phyloP scores from a whole-genome alignment of 1,140 invertebrate genomes.

The Heterodera carotae region DNA sequence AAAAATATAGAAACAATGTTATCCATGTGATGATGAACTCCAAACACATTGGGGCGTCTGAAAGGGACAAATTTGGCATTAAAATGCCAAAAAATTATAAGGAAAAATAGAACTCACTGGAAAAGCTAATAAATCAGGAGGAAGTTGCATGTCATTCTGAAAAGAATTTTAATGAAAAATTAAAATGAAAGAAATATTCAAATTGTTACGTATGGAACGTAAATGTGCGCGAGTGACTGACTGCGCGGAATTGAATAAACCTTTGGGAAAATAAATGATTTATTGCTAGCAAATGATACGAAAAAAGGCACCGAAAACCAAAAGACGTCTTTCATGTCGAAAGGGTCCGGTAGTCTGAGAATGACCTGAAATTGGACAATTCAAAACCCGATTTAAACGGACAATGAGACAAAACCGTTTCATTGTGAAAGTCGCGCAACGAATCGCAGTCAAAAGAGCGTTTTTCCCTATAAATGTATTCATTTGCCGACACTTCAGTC shows the following conservation, averaged over 20 bases:
- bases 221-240: slow-evolving; percentile 50
- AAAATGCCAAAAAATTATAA: slow-evolving; percentile 26
- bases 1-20: slow-evolving; percentile 4
- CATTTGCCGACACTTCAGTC: neutral
- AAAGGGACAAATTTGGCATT: slow-evolving; percentile 22
- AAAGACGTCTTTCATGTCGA: slow-evolving; percentile 63
- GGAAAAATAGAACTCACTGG: slow-evolving; percentile 41
- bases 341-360: slow-evolving; percentile 51
- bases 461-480: slow-evolving; percentile 29
- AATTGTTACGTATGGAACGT: slow-evolving; percentile 30
- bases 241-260: slow-evolving; percentile 48
- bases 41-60: slow-evolving; percentile 52
- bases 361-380: slow-evolving; percentile 9
- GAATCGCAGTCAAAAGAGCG: slow-evolving; percentile 59
- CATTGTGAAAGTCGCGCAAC: slow-evolving; percentile 58
- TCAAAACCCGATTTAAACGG: neutral
- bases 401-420: slow-evolving; percentile 43
- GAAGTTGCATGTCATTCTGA: slow-evolving; percentile 56
- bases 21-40: neutral
- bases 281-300: neutral
- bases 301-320: slow-evolving; percentile 59
- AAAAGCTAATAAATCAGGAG: slow-evolving; percentile 48
- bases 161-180: slow-evolving; percentile 25
- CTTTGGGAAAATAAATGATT: slow-evolving; percentile 18
- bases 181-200: neutral